Percentiles rank a stretch among this genome's conserved stretches.
phyloP scores from a whole-genome alignment of 2,113 vertebrate species.

The Oryzias celebensis region DNA sequence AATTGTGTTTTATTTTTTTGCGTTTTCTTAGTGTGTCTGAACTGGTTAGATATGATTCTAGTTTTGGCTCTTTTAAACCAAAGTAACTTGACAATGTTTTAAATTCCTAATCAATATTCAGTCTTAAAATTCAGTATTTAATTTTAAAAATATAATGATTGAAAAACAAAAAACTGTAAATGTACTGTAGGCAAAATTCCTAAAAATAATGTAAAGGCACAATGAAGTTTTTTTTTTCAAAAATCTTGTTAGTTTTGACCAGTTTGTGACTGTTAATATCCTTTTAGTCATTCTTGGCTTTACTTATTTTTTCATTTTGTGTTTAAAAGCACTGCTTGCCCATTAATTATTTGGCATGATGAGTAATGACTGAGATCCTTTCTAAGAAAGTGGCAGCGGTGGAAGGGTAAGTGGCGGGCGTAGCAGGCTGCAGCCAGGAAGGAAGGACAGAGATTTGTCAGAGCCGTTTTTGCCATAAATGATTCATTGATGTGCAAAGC shows the following conservation, averaged over 20 bases:
- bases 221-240: not conserved
- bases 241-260: not conserved
- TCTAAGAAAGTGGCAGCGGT: conserved; percentile 11
- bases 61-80: no score
- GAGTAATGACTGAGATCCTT: conserved; percentile 31
- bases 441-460: conserved; percentile 21
- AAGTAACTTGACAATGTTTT: no score
- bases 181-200: no score
- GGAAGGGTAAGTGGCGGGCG: conserved; percentile 7
- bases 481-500: conserved; percentile 29
- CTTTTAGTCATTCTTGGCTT: not conserved
- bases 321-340: conserved; percentile 5
- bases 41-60: no score
- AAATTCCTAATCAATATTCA: no score
- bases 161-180: no score
- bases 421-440: conserved; percentile 26
- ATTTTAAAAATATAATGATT: no score
- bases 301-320: conserved; percentile 7
- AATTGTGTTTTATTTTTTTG: no score
- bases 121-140: no score
- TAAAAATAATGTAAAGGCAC: not conserved
- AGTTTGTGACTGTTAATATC: not conserved
- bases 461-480: conserved; percentile 30
- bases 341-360: conserved; percentile 16
- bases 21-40: no score